Percentiles rank a stretch among this genome's conserved stretches.
These are phyloP conservation scores for Phaethon lepturus DNA, from an alignment of 2,113 vertebrate genomes.

Conservation along the genomic window DNA sequence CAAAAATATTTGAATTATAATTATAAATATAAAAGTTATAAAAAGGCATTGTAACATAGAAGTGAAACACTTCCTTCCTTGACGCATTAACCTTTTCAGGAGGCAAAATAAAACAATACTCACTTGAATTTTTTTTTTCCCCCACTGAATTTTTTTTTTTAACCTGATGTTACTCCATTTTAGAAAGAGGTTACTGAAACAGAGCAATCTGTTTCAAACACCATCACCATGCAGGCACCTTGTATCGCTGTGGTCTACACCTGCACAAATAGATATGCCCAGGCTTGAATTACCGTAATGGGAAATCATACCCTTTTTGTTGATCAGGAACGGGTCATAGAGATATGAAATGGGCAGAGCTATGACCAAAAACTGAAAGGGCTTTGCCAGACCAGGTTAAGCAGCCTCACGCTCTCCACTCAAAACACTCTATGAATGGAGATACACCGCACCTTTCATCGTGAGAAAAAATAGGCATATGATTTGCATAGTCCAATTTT, in stretches of 20 bases:
- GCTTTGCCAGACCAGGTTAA: background rate
- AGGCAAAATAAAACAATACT: background rate
- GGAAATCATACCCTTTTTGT: background rate
- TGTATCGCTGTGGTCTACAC: background rate
- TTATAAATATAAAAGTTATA: background rate
- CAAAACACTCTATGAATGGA: background rate
- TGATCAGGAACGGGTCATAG: fast-evolving
- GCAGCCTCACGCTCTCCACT: background rate
- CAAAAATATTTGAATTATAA: background rate
- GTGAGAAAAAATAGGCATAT: background rate
- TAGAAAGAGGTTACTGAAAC: background rate
- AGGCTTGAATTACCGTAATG: fast-evolving
- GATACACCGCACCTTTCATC: background rate
- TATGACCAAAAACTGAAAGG: background rate
- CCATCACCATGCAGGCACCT: background rate
- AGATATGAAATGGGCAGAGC: background rate
- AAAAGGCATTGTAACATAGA: background rate
- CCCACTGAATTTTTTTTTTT: background rate
- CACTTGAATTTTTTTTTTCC: background rate
- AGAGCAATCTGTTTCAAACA: background rate
- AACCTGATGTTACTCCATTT: background rate
- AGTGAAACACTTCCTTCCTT: background rate
- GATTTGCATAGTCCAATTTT: background rate
- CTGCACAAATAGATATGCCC: background rate
- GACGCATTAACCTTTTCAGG: background rate